phyloP scores from a whole-genome alignment of 2,797 vertebrate species.

The Tangara arthus region DNA sequence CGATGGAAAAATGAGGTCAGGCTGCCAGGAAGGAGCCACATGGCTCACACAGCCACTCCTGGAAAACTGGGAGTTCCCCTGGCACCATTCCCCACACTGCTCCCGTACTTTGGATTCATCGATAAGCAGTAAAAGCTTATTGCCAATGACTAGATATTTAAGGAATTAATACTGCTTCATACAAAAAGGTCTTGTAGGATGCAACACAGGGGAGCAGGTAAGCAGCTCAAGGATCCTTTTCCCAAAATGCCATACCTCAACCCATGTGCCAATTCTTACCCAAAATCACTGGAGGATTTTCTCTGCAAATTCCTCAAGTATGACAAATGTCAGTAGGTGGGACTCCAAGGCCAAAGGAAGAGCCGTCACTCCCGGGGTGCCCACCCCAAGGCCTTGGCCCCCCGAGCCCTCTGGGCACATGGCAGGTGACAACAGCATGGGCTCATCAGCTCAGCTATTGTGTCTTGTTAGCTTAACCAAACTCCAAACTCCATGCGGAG shows the following conservation, averaged over 20 bases:
- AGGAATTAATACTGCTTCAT: background rate
- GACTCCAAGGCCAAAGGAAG: background rate
- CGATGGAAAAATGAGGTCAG: rapidly evolving
- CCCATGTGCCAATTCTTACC: rapidly evolving
- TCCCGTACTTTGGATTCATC: background rate
- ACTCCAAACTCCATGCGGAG: constrained; percentile 75
- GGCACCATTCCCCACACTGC: background rate
- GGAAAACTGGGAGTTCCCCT: background rate
- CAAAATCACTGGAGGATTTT: rapidly evolving
- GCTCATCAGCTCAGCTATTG: constrained; percentile 77
- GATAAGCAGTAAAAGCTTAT: background rate
- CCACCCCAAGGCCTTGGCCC: background rate
- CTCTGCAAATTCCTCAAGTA: background rate
- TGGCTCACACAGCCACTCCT: rapidly evolving
- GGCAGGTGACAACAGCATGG: constrained; percentile 52
- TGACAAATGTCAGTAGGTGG: background rate
- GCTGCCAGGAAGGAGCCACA: background rate
- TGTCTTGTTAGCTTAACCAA: constrained; percentile 79
- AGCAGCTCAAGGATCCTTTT: background rate
- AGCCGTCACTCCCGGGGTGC: rapidly evolving
- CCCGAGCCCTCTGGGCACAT: rapidly evolving
- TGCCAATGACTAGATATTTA: background rate
- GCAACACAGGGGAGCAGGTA: background rate
- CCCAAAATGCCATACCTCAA: background rate
- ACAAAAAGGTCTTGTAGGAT: background rate